Base-by-base conservation (phyloP, 2,113 vertebrate genomes). In the Brachyhypopomus gauderio region DNA sequence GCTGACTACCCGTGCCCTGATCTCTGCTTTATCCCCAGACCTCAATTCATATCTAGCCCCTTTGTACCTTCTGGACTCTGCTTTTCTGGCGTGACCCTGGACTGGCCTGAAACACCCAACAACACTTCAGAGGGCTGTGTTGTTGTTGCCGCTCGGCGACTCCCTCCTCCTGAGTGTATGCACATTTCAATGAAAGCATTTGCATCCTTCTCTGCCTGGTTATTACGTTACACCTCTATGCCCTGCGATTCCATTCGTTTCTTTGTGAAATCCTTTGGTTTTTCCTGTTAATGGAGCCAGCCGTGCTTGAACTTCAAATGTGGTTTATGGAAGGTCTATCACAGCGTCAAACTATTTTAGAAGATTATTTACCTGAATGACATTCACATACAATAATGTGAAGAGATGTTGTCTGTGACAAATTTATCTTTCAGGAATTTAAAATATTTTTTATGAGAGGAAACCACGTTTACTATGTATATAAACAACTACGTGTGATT, bases 391-490 rank as follows among this genome's bases (percentile, higher is more conserved):
- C 22, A 22, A 25, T 27, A 25, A 25, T 30, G 60, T 27, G 23
- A 63, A 16, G 12, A 2, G 22, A 63, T 27, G 3, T 63, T 63
- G 23, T 11, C 3, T 14, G 60, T 27, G 5, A 64, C 62, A 2
- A n/a, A 3, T 45, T 22, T 71, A 30, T 27, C 27, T 64, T 34
- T 19, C 11, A 17, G 3, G 11, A 5, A 27, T 48, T 71, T 22
- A 71, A 4, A 8, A 70, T 45, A 22, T 3, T 63, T 63, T 30
- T 70, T 45, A 71, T 71, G 69, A 71, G 67, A 38, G 41, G 45
- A 17, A 48, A 55, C 22, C 41, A 34, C 3, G 2, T 34, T 66
- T 6, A 19, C 5, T 34, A 16, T 3, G 63, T 34, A 66, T 34
- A 3, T 66, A 34, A 66, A 66, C 14, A 16, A 36, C 30, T 67